Evolutionary conservation across 2,888 invertebrate species (phyloP).

Genomic region (Branchellion lobata): DNA sequence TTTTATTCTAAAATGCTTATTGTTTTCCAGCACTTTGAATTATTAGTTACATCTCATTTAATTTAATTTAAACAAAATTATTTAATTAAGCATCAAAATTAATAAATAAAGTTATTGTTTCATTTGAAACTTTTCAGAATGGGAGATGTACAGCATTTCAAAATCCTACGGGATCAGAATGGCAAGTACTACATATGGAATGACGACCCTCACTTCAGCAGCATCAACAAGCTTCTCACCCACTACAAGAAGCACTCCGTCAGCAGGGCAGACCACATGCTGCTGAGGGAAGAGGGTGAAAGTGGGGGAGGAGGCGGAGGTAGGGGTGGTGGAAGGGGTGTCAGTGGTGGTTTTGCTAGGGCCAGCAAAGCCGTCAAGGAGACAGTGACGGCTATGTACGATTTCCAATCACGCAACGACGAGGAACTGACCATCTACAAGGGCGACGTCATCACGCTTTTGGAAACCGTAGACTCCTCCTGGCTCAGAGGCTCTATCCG

Average conservation of each 20-base stretch:
- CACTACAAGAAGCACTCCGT: constrained; percentile 12
- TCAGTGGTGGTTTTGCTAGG: neutral
- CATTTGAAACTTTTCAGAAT: too few relatives aligned
- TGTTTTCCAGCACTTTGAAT: too few relatives aligned
- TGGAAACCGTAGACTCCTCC: neutral
- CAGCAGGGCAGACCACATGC: constrained; percentile 9
- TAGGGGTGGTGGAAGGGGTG: neutral
- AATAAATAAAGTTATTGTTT: too few relatives aligned
- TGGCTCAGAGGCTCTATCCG: neutral
- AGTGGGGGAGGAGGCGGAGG: neutral
- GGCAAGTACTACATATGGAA: constrained; percentile 38
- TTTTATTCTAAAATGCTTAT: too few relatives aligned
- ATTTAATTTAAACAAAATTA: too few relatives aligned
- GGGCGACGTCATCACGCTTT: neutral
- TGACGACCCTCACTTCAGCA: constrained; percentile 28
- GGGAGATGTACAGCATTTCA: constrained; percentile 33
- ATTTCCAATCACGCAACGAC: neutral
- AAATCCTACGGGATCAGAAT: constrained; percentile 12
- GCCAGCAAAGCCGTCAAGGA: neutral
- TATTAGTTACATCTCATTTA: too few relatives aligned
- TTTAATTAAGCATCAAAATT: too few relatives aligned
- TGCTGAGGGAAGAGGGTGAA: constrained; percentile 1
- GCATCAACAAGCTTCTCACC: constrained; percentile 24
- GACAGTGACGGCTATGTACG: neutral
- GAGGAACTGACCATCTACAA: constrained; percentile 1